Evolutionary conservation across 2,888 invertebrate genomes (phyloP).

Genomic region (Heliothis peltigera): DNA sequence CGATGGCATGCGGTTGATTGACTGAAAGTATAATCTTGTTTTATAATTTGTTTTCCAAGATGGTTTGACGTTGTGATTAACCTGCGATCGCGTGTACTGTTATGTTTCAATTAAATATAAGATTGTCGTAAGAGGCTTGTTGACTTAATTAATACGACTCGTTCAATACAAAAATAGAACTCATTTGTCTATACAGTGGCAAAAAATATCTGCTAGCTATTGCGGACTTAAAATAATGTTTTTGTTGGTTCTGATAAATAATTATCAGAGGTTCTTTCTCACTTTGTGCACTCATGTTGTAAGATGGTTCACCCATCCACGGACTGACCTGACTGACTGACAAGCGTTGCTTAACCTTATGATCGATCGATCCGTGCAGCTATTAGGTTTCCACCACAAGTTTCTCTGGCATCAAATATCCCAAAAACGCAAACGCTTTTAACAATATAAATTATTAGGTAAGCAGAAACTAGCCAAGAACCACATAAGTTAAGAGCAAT

Average conservation of each 20-base stretch:
- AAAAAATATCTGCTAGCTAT: not conserved
- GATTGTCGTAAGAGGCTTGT: constrained; percentile 3
- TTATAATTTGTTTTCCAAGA: constrained; percentile 38
- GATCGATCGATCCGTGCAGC: no score
- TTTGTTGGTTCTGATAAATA: no score
- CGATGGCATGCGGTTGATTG: constrained; percentile 52
- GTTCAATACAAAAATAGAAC: not conserved
- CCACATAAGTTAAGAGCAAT: not conserved
- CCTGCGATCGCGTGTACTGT: constrained; percentile 28
- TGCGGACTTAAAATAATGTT: no score
- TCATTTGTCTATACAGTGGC: no score
- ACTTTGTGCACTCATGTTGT: no score
- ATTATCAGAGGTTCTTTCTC: no score
- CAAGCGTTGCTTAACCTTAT: no score
- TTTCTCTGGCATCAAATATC: not conserved
- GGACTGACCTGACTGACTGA: no score
- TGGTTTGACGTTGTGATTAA: constrained; percentile 23
- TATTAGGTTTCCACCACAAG: no score
- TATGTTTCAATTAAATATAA: constrained; percentile 18
- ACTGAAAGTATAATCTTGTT: constrained; percentile 42
- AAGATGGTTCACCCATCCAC: no score
- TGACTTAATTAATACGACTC: not conserved
- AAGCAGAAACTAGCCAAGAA: constrained; percentile 1
- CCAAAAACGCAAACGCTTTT: not conserved
- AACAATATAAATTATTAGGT: constrained; percentile 7